A percentile compares a stretch with the other conserved stretches of the same genome.
phyloP scores from a whole-genome alignment of 1,140 invertebrate genomes.

The Cyclargus thomasi region DNA sequence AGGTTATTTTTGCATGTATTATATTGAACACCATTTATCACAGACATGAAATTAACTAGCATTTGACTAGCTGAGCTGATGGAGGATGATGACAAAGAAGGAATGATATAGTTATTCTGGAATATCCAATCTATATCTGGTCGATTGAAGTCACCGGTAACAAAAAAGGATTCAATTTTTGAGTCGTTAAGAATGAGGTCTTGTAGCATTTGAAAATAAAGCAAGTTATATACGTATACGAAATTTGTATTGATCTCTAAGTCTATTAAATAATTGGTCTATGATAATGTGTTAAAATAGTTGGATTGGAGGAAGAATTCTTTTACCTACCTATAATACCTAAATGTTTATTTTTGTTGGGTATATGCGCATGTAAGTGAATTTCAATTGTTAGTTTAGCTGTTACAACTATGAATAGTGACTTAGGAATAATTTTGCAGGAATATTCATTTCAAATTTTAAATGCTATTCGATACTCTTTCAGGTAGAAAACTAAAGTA shows the following conservation, averaged over 20 bases:
- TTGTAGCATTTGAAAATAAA: not conserved
- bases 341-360: too few species aligned
- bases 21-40: conserved; percentile 18
- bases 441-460: too few species aligned
- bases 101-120: conserved; percentile 12
- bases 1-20: conserved; percentile 21
- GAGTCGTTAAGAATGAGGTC: not conserved
- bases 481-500: not conserved
- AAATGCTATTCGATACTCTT: not conserved
- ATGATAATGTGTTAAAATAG: too few species aligned
- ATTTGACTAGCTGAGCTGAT: not conserved
- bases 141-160: conserved; percentile 22
- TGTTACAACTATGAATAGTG: too few species aligned
- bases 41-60: conserved; percentile 17
- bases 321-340: too few species aligned
- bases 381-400: too few species aligned
- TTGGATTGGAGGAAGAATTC: too few species aligned
- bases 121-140: not conserved
- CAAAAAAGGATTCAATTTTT: not conserved
- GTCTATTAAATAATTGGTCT: too few species aligned
- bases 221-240: too few species aligned
- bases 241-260: too few species aligned
- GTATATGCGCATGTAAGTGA: too few species aligned
- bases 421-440: too few species aligned
- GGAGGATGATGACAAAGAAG: not conserved